Base-by-base conservation (phyloP, 2,113 vertebrate genomes). In the Lepus europaeus region DNA sequence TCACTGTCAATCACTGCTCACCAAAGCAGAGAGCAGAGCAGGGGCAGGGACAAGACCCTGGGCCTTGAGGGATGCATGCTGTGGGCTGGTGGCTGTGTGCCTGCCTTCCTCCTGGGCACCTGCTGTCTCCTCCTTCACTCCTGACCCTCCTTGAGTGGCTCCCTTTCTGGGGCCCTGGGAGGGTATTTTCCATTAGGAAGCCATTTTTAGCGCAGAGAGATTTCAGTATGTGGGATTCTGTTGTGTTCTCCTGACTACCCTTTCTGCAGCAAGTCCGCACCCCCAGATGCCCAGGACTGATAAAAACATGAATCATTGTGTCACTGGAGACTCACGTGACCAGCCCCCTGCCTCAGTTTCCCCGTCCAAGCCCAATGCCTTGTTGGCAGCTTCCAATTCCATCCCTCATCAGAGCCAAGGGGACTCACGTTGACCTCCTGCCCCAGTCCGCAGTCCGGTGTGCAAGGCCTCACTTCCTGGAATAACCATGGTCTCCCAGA, bases 261-360 rank as follows among this genome's bases (percentile, higher is more conserved):
- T 72, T 91, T 89, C 66, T 90, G 78, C 17, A 84, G 77, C 69
- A 93, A 86, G 11, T 5, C 6, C n/a, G n/a, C 27, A 59, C 4
- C 53, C 45, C 9, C 31, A 23, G 61, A 22, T 14, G 59, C 33
- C 12, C 64, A 45, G 29, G 64, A 36, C 39, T 81, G 27, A 31
- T 7, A 82, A 20, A 84, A 91, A 84, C n/a, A 23, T 2, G 10
- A 77, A 20, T 36, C 33, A 33, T 22, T 56, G 45, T 45, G 45
- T 45, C 45, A 45, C 45, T 45, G 45, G 45, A 45, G 45, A 45
- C 45, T 45, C 45, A 45, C 45, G 45, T 45, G 45, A 45, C 45
- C 45, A 45, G 3, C 36, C 69, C 63, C 23, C 36, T 78, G 96
- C 89, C 92, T 97, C 59, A 12, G 88, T 96, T 90, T 96, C 63